Evolutionary conservation across 2,113 vertebrate genomes (phyloP).

Genomic region (Nothobranchius furzeri): DNA sequence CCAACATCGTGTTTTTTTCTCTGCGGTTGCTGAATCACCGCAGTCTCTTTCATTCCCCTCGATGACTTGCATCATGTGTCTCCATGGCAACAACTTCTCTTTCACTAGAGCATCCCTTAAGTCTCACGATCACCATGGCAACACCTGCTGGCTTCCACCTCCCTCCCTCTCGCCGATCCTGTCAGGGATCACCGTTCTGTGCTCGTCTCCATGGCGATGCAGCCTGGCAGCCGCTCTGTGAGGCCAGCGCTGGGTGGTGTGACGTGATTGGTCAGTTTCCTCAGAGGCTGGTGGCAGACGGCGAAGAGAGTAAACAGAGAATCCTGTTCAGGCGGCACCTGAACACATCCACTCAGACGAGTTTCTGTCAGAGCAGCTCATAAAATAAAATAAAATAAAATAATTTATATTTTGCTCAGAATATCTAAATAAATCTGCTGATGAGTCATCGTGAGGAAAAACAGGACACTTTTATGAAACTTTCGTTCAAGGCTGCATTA

Average conservation of each 20-base stretch:
- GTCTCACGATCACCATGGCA: conserved; percentile 53
- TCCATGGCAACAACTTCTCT: conserved; percentile 59
- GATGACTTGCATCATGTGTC: conserved; percentile 58
- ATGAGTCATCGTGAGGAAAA: too few species aligned
- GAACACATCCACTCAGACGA: not conserved
- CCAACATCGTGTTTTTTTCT: not conserved
- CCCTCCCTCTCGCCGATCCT: not conserved
- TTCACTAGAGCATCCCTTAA: conserved; percentile 38
- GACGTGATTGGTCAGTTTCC: conserved; percentile 26
- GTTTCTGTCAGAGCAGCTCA: too few species aligned
- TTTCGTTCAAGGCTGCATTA: too few species aligned
- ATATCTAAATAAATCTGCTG: too few species aligned
- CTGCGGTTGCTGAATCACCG: conserved; percentile 20
- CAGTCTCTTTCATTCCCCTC: not conserved
- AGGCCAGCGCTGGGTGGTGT: not conserved
- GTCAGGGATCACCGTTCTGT: conserved; percentile 37
- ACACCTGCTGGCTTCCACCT: conserved; percentile 28
- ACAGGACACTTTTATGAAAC: too few species aligned
- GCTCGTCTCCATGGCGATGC: conserved; percentile 53
- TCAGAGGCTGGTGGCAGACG: not conserved
- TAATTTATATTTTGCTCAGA: too few species aligned
- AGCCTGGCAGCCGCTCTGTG: not conserved
- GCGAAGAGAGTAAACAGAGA: conserved; percentile 14
- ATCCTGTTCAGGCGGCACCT: not conserved
- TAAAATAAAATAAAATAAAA: too few species aligned